Percentiles rank a stretch among this genome's conserved stretches.
These are phyloP conservation scores for Cyclophora punctaria DNA, from an alignment of 2,888 invertebrate genomes.

Conservation along the genomic window DNA sequence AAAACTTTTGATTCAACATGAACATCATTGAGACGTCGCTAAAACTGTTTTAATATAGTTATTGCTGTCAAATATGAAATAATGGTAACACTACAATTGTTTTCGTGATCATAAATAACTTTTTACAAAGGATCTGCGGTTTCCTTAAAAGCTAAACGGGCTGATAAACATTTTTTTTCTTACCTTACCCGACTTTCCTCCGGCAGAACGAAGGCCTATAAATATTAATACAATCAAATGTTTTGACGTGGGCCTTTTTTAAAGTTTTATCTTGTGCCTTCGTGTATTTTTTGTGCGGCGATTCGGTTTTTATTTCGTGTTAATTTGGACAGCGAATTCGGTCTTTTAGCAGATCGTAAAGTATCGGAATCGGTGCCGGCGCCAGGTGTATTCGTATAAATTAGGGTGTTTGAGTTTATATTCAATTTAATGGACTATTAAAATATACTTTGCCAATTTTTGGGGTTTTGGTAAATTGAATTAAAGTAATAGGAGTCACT, in stretches of 20 bases:
- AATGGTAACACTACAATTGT: conserved; percentile 73
- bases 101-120: conserved; percentile 70
- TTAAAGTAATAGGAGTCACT: too few species aligned
- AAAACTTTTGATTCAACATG: conserved; percentile 40
- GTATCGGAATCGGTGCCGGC: conserved; percentile 48
- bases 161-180: conserved; percentile 73
- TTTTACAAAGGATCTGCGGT: conserved; percentile 72
- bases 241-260: conserved; percentile 74
- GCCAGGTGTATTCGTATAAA: conserved; percentile 51
- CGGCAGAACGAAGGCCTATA: conserved; percentile 65
- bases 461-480: too few species aligned
- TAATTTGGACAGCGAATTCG: conserved; percentile 74
- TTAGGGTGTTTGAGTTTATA: conserved; percentile 21
- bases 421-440: conserved; percentile 19
- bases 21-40: conserved; percentile 45
- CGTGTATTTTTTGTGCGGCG: conserved; percentile 67
- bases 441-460: too few species aligned
- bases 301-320: conserved; percentile 74
- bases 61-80: conserved; percentile 71
- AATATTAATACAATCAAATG: conserved; percentile 77
- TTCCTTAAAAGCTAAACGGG: conserved; percentile 73
- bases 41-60: conserved; percentile 62
- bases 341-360: conserved; percentile 77
- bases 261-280: conserved; percentile 71
- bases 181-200: conserved; percentile 58